Percentiles rank a stretch among this genome's conserved stretches.
Evolutionary conservation across 2,797 vertebrate genomes (phyloP).

Genomic region (Gadopsis bispinosus): DNA sequence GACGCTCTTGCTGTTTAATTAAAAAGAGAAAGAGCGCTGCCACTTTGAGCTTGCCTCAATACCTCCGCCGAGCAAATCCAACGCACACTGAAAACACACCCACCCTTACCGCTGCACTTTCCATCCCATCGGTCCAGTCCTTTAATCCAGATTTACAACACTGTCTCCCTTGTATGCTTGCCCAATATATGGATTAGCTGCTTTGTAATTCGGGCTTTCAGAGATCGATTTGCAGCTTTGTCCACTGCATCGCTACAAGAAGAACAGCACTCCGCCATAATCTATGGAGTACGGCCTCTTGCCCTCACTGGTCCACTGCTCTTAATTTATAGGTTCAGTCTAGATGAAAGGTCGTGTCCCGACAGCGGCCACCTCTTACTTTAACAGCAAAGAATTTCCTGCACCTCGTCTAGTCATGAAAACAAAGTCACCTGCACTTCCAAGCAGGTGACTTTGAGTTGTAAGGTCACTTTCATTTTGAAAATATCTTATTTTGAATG

Average conservation of each 20-base stretch:
- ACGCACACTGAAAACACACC: slow-evolving; percentile 14
- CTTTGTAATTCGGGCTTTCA: slow-evolving; percentile 38
- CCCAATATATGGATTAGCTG: slow-evolving; percentile 45
- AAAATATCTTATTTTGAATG: neutral
- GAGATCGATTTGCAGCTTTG: slow-evolving; percentile 17
- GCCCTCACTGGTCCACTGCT: neutral
- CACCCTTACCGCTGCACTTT: slow-evolving; percentile 22
- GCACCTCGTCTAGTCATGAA: neutral
- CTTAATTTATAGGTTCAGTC: slow-evolving; percentile 8
- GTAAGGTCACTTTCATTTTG: neutral
- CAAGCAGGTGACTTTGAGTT: neutral
- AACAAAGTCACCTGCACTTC: neutral
- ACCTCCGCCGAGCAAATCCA: neutral
- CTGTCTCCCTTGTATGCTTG: slow-evolving; percentile 36
- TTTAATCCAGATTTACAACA: slow-evolving; percentile 68
- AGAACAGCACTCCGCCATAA: slow-evolving; percentile 1
- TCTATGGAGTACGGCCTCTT: neutral
- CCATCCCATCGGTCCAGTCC: slow-evolving; percentile 19
- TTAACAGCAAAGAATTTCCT: neutral
- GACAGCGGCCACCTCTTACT: neutral
- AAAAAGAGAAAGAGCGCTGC: neutral
- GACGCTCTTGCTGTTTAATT: neutral
- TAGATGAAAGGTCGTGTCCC: neutral
- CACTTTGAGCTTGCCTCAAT: neutral
- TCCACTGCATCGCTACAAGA: slow-evolving; percentile 13